Evolutionary conservation across 2,113 vertebrate genomes (phyloP), one percentile per base, ranked within the genome.

Genomic region (Morone saxatilis): DNA sequence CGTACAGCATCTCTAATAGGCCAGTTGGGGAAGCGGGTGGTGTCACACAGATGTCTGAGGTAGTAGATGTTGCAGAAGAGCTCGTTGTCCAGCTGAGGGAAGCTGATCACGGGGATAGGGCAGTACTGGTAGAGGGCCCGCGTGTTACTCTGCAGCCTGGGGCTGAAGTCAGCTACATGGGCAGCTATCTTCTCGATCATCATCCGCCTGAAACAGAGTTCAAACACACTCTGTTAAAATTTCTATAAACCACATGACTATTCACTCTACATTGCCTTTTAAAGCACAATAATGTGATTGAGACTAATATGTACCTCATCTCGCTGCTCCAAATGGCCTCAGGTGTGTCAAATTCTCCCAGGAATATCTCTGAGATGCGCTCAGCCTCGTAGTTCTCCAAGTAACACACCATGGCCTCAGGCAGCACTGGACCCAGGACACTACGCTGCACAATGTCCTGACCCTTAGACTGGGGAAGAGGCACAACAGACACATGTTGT

Each of bases 51-150:
- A 90, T 99, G 98, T 87, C 97, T 97, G 95, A 99, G 98, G 95
- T 99, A 99, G 96, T 99, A 99, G 94, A 99, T 99, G 94, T 97
- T 99, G 94, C 98, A 99, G 96, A 99, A 99, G 6, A 99, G 96
- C 92, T 99, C 98, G 65, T 97, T 96, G 89, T 99, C 98, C 81
- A 99, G 95, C 85, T 99, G 98, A 56, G 98, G 98, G 89, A 98
- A 99, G 94, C 93, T 99, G 95, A 99, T 96, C 48, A 97, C 94
- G 0, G 98, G 98, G 80, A 99, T 99, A 68, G 98, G 98, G 84
- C 98, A 99, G 88, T 99, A 99, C 3, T 99, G 98, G 92, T 99
- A 99, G 59, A 99, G 96, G 10, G 98, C 98, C 77, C 98, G 96
- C 5, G 98, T 99, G 93, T 99, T 99, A 92, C 98, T 99, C 89